phyloP scores from a whole-genome alignment of 1,140 invertebrate genomes.

The Caerostris darwini region DNA sequence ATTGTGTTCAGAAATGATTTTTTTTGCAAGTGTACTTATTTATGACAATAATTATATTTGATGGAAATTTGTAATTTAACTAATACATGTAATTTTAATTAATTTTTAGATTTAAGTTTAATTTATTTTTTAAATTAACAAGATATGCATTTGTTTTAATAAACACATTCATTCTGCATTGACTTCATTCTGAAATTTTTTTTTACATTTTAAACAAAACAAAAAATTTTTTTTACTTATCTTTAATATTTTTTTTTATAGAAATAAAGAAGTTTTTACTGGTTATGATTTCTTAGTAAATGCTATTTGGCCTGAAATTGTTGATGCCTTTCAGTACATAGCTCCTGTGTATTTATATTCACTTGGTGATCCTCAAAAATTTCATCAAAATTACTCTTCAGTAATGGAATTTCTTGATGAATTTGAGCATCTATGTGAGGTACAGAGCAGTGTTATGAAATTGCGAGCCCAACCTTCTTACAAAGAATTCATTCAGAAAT shows the following conservation, averaged over 20 bases:
- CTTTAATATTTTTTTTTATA: neutral
- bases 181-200: neutral
- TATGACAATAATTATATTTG: too few relatives aligned
- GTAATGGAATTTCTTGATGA: slow-evolving; percentile 90
- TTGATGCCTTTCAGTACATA: slow-evolving; percentile 88
- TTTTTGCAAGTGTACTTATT: too few relatives aligned
- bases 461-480: slow-evolving; percentile 82
- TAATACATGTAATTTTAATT: too few relatives aligned
- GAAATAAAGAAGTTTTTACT: slow-evolving; percentile 27
- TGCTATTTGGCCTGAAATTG: slow-evolving; percentile 93
- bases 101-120: too few relatives aligned
- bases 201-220: neutral
- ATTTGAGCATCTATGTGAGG: slow-evolving; percentile 87
- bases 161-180: too few relatives aligned
- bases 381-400: slow-evolving; percentile 87
- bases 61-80: too few relatives aligned
- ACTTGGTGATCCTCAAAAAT: slow-evolving; percentile 91
- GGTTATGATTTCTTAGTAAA: slow-evolving; percentile 89
- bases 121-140: too few relatives aligned
- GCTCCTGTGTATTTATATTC: slow-evolving; percentile 91
- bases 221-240: neutral
- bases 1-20: too few relatives aligned
- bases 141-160: too few relatives aligned
- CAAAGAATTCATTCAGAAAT: slow-evolving; percentile 88
- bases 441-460: slow-evolving; percentile 82